Base-by-base conservation (phyloP, 23 tunicate species). In the Diplosoma virens region DNA sequence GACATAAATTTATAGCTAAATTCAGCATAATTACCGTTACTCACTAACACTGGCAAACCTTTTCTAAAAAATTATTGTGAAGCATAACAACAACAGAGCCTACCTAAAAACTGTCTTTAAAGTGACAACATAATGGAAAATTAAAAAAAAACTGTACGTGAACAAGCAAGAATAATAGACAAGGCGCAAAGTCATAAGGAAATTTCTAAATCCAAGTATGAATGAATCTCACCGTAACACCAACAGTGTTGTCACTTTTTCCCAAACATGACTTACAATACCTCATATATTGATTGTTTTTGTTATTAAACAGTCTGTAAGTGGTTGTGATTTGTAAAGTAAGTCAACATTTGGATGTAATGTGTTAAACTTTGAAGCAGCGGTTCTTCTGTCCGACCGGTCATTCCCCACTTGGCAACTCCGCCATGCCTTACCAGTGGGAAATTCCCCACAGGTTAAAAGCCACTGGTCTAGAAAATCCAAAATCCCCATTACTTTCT, bases 201-300 rank as follows among this genome's bases (percentile, higher is more conserved):
- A 55, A 18, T 55, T 55, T 55, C 61, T 55, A 55, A 55, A 55
- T 55, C 61, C 61, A 25, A 55, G 61, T 18, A 55, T 55, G 61
- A 55, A 55, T 55, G 61, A 55, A 55, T 55, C 22, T 55, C 61
- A 55, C 23, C 61, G 23, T 55, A 9, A 55, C 61, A 55, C 61
- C 17, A 55, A 55, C 61, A 18, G 61, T 55, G 61, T 55, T 55
- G 61, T 55, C 17, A 55, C 61, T 55, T 55, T 55, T 55, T 9
- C 61, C 61, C 23, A 55, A 55, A 55, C 61, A 55, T 55, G 61
- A 55, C 61, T 55, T 55, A 55, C 61, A 4, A n/a, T 55, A 55
- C 61, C 25, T 55, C 61, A 55, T 55, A 55, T 55, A 18, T 55
- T 55, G 61, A 25, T 55, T 55, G 61, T 55, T 55, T 55, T 55